These are phyloP conservation scores for Natator depressus DNA, from an alignment of 2,113 vertebrate species.

Conservation along the genomic window DNA sequence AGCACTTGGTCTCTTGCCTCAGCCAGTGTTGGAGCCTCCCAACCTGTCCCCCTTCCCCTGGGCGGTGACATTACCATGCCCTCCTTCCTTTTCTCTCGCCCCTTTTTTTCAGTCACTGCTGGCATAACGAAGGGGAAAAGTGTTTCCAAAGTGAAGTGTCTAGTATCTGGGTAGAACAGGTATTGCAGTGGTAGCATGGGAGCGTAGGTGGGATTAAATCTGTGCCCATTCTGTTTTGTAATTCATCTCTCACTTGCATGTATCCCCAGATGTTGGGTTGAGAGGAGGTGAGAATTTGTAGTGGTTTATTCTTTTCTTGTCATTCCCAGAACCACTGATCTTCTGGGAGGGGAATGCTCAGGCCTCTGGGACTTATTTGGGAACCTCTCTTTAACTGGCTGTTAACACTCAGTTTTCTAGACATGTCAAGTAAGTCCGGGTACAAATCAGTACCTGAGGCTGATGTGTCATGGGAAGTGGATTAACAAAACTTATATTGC, in stretches of 20 bases:
- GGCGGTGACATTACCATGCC: background rate
- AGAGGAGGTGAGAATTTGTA: background rate
- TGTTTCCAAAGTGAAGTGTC: background rate
- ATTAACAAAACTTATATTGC: background rate
- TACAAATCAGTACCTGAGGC: constrained; percentile 18
- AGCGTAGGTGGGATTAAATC: background rate
- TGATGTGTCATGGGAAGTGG: constrained; percentile 12
- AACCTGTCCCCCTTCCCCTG: background rate
- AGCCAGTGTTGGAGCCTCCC: background rate
- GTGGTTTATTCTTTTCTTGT: background rate
- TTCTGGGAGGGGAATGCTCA: background rate
- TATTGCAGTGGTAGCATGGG: background rate
- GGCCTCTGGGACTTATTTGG: background rate
- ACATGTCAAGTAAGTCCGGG: background rate
- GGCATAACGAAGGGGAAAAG: background rate
- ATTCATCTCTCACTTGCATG: background rate
- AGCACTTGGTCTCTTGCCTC: constrained; percentile 4
- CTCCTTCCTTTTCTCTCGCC: background rate
- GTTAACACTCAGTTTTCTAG: background rate
- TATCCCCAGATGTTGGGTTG: background rate
- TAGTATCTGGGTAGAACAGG: background rate
- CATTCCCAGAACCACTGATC: background rate
- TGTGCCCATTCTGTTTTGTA: background rate
- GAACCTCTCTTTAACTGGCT: background rate
- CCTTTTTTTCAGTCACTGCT: background rate